These are phyloP conservation scores for Lutjanus campechanus DNA, from an alignment of 2,797 vertebrate genomes.

Conservation along the genomic window DNA sequence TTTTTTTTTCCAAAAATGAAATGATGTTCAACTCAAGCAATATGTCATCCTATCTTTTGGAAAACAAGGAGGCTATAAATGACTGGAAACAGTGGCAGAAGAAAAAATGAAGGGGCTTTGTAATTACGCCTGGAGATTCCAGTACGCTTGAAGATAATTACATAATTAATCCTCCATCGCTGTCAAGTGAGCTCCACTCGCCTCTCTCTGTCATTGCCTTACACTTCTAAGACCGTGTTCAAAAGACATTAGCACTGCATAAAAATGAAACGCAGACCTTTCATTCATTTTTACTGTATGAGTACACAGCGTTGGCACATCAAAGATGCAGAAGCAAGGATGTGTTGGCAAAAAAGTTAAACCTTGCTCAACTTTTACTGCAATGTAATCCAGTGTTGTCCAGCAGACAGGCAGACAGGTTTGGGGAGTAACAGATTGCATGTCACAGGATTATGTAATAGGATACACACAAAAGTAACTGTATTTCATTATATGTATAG, in stretches of 20 bases:
- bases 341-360: background rate
- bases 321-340: background rate
- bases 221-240: conserved; percentile 44
- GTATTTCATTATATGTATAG: no score
- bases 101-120: conserved; percentile 75
- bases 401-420: background rate
- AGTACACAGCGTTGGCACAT: background rate
- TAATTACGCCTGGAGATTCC: conserved; percentile 77
- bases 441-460: no score
- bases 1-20: conserved; percentile 50
- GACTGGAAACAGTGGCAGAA: conserved; percentile 63
- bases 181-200: conserved; percentile 61
- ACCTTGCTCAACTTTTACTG: background rate
- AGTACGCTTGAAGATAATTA: conserved; percentile 77
- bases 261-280: conserved; percentile 27
- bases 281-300: conserved; percentile 20
- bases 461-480: no score
- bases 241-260: conserved; percentile 40
- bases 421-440: no score
- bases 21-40: conserved; percentile 55
- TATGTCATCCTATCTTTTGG: conserved; percentile 63
- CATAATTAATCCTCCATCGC: conserved; percentile 79
- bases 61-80: conserved; percentile 74
- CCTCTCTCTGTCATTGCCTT: conserved; percentile 50
- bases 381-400: background rate